These are phyloP conservation scores for Andrena bicolor DNA, from an alignment of 2,888 invertebrate genomes.

Conservation along the genomic window DNA sequence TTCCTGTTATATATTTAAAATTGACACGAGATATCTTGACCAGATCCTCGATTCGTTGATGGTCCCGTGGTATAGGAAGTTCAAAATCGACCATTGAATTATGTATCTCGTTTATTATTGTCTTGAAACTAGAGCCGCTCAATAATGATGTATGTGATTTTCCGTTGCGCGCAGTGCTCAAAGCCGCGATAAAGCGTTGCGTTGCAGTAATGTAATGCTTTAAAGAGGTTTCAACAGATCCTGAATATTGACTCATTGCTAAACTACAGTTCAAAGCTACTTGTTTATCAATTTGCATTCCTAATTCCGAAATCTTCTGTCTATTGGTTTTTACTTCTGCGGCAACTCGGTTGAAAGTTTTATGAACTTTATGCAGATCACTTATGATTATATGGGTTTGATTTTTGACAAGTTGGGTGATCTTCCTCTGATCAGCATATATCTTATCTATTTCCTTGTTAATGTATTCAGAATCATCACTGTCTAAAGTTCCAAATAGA, in stretches of 20 bases:
- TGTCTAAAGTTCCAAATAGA: not conserved
- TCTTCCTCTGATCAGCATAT: conserved; percentile 3
- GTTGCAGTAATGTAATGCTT: conserved; percentile 1
- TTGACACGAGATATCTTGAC: not conserved
- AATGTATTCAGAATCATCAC: not conserved
- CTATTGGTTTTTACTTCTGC: not conserved
- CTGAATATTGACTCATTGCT: not conserved
- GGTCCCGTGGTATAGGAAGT: too few species aligned
- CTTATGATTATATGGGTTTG: conserved; percentile 1
- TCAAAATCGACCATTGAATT: not conserved
- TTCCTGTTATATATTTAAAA: not conserved
- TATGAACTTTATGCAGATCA: conserved; percentile 1
- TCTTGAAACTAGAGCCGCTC: not conserved
- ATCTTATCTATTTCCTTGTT: not conserved
- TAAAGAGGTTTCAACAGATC: not conserved
- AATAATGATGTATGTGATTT: not conserved
- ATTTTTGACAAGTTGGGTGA: not conserved
- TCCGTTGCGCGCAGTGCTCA: not conserved
- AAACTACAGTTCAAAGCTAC: not conserved
- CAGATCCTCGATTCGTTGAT: not conserved
- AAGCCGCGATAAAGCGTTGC: not conserved
- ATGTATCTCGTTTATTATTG: not conserved
- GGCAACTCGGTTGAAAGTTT: not conserved
- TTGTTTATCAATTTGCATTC: not conserved
- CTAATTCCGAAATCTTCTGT: not conserved